A percentile compares a stretch with the other conserved stretches of the same genome.
Evolutionary conservation across 2,888 invertebrate species (phyloP).

Genomic region (Galeruca laticollis): DNA sequence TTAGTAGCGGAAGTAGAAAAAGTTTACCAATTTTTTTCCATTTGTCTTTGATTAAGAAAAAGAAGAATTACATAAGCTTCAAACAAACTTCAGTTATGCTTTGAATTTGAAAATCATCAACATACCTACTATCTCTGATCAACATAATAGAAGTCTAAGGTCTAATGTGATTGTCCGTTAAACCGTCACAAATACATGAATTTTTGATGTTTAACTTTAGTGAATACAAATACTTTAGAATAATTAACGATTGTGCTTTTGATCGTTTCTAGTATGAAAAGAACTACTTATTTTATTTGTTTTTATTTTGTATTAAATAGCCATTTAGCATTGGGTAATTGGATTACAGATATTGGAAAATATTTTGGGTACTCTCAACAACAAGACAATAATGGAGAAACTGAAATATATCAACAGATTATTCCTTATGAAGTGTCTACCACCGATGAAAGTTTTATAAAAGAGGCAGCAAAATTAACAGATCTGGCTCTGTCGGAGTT

Average conservation of each 20-base stretch:
- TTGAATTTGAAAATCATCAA: not conserved
- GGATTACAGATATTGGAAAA: conserved; percentile 41
- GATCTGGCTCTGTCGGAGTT: conserved; percentile 71
- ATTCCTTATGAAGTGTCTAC: conserved; percentile 70
- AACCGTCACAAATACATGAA: conserved; percentile 6
- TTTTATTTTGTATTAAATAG: conserved; percentile 14
- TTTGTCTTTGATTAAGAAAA: not conserved
- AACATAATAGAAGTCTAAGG: not conserved
- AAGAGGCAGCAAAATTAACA: conserved; percentile 72
- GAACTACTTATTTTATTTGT: not conserved
- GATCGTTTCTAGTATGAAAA: not conserved
- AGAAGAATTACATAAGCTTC: not conserved
- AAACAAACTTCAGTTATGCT: conserved; percentile 1
- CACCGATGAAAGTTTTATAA: conserved; percentile 74
- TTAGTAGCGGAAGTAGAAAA: no score
- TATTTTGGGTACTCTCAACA: conserved; percentile 52
- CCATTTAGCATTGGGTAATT: conserved; percentile 12
- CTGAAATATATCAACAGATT: conserved; percentile 54
- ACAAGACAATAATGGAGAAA: conserved; percentile 42
- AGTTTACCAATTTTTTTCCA: not conserved
- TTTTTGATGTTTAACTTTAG: not conserved
- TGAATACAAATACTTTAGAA: not conserved
- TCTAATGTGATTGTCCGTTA: conserved; percentile 9
- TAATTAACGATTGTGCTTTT: not conserved
- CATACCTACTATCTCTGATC: no score